A percentile compares a stretch with the other conserved stretches of the same genome.
phyloP scores from a whole-genome alignment of 2,888 invertebrate species.

The Rhorus exstirpatorius region DNA sequence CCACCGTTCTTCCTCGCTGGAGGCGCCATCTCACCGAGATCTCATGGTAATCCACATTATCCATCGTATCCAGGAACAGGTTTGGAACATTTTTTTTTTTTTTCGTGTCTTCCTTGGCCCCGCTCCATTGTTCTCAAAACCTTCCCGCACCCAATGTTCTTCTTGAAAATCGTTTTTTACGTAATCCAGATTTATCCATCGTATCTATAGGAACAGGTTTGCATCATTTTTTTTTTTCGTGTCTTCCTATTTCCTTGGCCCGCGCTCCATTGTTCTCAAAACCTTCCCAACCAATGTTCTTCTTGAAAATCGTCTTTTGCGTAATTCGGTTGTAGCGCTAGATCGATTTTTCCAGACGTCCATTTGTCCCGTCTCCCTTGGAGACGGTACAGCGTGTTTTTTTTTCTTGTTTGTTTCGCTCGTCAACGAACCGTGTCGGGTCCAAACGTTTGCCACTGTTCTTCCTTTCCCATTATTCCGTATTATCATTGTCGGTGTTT shows the following conservation, averaged over 20 bases:
- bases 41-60: conserved; percentile 35
- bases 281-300: neutral
- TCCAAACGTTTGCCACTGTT: conserved; percentile 50
- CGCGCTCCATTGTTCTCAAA: no score
- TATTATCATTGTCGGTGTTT: conserved; percentile 44
- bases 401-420: neutral
- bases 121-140: no score
- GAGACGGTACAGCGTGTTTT: no score
- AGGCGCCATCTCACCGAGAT: conserved; percentile 55
- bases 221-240: neutral
- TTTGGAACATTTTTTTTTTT: conserved; percentile 19
- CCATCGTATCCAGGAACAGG: conserved; percentile 56
- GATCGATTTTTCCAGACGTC: neutral
- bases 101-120: neutral
- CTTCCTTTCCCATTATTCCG: conserved; percentile 49
- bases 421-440: conserved; percentile 30
- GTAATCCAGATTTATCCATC: conserved; percentile 2
- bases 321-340: neutral
- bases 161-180: neutral
- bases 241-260: neutral
- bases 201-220: conserved; percentile 57
- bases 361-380: no score
- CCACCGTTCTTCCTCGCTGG: conserved; percentile 56
- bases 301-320: neutral
- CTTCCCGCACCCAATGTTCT: neutral